phyloP scores from a whole-genome alignment of 2,113 vertebrate genomes.

The Falco punctatus region DNA sequence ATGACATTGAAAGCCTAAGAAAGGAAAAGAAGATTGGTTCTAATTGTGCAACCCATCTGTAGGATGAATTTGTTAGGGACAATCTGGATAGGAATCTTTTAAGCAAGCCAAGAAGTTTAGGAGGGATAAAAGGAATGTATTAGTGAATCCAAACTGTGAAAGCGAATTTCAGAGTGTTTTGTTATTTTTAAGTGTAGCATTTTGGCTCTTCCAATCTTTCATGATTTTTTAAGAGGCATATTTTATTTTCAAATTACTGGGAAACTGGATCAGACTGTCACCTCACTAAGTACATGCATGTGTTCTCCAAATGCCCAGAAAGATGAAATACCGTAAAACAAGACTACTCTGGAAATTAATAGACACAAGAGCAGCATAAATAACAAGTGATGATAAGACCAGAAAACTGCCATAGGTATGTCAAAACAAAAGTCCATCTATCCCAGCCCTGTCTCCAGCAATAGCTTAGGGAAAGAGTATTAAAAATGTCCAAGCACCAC shows the following conservation, averaged over 20 bases:
- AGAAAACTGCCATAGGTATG: neutral
- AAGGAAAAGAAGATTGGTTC: neutral
- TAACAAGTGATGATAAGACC: neutral
- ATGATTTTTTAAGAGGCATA: neutral
- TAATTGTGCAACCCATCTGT: constrained; percentile 43
- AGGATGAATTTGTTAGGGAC: constrained; percentile 12
- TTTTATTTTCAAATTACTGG: constrained; percentile 41
- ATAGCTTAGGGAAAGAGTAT: neutral
- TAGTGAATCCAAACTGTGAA: constrained; percentile 39
- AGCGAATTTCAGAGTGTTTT: constrained; percentile 35
- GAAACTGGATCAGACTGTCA: constrained; percentile 1
- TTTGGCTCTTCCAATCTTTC: constrained; percentile 29
- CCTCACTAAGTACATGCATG: neutral
- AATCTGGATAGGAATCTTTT: constrained; percentile 32
- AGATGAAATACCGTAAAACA: neutral
- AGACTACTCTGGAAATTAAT: neutral
- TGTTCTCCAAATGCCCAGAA: constrained; percentile 20
- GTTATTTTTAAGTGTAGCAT: constrained; percentile 9
- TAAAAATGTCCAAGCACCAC: fast-evolving
- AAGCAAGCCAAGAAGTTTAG: constrained; percentile 56
- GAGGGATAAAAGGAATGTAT: constrained; percentile 48
- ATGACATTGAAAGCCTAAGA: neutral
- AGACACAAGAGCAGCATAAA: neutral
- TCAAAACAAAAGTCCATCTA: neutral
- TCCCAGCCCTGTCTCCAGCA: neutral